These are phyloP conservation scores for Caranx ignobilis DNA, from an alignment of 2,113 vertebrate genomes.

Conservation along the genomic window DNA sequence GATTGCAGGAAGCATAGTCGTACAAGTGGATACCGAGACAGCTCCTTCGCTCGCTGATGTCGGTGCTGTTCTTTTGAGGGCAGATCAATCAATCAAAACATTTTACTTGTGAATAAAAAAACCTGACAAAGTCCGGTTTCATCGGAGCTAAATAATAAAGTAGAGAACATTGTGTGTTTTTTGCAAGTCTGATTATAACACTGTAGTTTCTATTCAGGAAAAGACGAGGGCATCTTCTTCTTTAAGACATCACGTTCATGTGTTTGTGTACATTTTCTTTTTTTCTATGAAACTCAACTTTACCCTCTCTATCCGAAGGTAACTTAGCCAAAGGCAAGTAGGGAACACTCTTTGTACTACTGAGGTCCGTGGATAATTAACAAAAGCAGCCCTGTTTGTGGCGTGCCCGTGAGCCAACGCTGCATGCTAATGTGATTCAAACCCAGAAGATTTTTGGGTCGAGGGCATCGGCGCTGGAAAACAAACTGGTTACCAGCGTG, in stretches of 20 bases:
- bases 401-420: constrained; percentile 68
- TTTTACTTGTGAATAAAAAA: neutral
- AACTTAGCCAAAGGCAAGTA: constrained; percentile 71
- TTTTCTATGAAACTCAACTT: constrained; percentile 35
- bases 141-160: neutral
- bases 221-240: neutral
- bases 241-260: constrained; percentile 26
- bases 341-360: constrained; percentile 77
- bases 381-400: constrained; percentile 82
- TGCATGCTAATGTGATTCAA: constrained; percentile 79
- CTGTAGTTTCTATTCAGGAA: neutral
- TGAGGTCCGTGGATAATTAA: constrained; percentile 84
- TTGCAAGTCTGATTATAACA: constrained; percentile 6
- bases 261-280: constrained; percentile 3
- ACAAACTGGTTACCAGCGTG: constrained; percentile 59
- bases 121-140: neutral
- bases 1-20: constrained; percentile 7
- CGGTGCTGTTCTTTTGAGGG: neutral
- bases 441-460: constrained; percentile 54
- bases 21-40: constrained; percentile 19
- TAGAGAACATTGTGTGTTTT: neutral
- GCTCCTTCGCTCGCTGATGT: constrained; percentile 1
- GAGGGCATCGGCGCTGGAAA: constrained; percentile 53
- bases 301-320: constrained; percentile 59
- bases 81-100: neutral